Base-by-base conservation (phyloP, 1,140 invertebrate genomes). In the Magallana ariakensis region DNA sequence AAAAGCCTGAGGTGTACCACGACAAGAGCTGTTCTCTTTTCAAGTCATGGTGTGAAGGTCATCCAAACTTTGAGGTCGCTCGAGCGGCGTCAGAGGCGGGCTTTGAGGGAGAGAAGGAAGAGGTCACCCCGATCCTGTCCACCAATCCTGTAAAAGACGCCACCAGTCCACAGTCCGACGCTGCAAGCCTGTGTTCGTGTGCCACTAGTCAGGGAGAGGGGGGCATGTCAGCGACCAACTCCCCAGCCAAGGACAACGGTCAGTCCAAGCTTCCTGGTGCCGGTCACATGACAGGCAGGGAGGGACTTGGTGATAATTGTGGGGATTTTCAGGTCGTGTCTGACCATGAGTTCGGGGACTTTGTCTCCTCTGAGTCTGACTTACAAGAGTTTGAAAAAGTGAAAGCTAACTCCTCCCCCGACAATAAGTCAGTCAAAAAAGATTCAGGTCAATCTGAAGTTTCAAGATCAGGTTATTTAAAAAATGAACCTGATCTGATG, bases 1-100 rank as follows among this genome's bases (percentile, higher is more conserved):
- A 86, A 9, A 93, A 93, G 87, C 94, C 94, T 53, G 94, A 95
- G 66, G 93, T 95, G 11, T 95, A 95, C 91, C 94, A 95, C 90
- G 92, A 93, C 56, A 91, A 86, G 57, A 87, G 55, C 13, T 93
- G 92, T 87, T 88, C 89, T 9, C 87, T 92, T 33, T 89, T 88
- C 62, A 89, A 89, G 22, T 87, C 88, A 19, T 87, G 86, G 85
- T 83, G 83, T 26, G 70, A 87, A 85, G 84, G 86, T 87, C 88
- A 88, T 26, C 66, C 57, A 11, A 75, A 33, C 33, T 75, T 75
- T 75, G 66, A 75, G 66, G 66, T 75, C 26, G 66, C 66, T 10
- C 19, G 66, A 75, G 66, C 66, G 13, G 66, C 66, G 33, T 75
- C 66, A 46, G 19, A 75, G 10, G 66, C 66, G 13, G 66, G 66